These are phyloP conservation scores for Rallus limicola DNA, from an alignment of 2,113 vertebrate genomes.

Conservation along the genomic window DNA sequence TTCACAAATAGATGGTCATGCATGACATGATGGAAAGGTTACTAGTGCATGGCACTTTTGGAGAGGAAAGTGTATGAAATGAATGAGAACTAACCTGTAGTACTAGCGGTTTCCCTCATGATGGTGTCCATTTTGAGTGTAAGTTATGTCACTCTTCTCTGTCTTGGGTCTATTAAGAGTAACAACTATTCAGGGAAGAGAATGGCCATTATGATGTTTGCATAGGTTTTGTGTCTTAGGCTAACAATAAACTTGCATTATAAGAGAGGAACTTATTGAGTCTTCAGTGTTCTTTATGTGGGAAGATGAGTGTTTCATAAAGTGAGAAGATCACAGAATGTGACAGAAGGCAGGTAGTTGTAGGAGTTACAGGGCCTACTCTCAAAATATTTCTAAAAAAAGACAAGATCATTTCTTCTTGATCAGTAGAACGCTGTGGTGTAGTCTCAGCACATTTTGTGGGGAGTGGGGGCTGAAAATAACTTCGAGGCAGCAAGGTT, in stretches of 20 bases:
- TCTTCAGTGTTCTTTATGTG: accelerated
- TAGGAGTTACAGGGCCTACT: neutral
- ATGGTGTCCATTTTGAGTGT: neutral
- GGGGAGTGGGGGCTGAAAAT: neutral
- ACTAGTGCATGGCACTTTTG: neutral
- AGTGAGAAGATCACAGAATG: neutral
- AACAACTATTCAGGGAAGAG: neutral
- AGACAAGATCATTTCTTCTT: accelerated
- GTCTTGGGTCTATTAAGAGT: neutral
- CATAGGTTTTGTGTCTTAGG: neutral
- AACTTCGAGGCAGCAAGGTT: neutral
- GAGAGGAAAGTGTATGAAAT: neutral
- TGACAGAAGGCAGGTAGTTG: neutral
- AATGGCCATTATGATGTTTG: accelerated
- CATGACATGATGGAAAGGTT: neutral
- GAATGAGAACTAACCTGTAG: neutral
- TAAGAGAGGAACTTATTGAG: neutral
- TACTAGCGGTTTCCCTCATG: neutral
- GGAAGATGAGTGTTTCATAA: neutral
- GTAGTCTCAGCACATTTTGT: too few relatives aligned
- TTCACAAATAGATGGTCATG: neutral
- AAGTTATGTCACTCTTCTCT: neutral
- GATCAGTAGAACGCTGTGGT: neutral
- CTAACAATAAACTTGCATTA: neutral
- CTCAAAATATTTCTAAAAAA: neutral